Conservation (phyloP, 2,888 invertebrate species). For the Drosophila melanocephala region DNA sequence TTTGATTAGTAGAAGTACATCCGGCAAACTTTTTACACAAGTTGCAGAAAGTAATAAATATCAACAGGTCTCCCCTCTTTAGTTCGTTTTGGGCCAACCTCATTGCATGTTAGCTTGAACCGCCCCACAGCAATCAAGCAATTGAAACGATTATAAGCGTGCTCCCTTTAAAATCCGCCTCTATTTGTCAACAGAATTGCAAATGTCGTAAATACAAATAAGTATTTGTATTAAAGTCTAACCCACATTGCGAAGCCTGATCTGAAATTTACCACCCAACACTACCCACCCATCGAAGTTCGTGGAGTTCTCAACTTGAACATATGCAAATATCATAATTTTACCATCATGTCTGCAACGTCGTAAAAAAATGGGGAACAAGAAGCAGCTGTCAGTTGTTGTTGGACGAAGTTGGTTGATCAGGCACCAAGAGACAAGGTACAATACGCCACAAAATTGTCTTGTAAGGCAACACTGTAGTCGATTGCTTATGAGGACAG, state of each 20-base stretch:
- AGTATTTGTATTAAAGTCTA: constrained; percentile 55
- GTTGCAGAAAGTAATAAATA: neutral
- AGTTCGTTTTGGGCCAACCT: constrained; percentile 6
- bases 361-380: constrained; percentile 41
- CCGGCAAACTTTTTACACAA: neutral
- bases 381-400: constrained; percentile 48
- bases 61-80: constrained; percentile 44
- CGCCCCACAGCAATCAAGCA: constrained; percentile 57
- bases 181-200: constrained; percentile 70
- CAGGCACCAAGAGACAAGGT: constrained; percentile 7
- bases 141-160: constrained; percentile 68
- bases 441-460: constrained; percentile 57
- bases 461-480: constrained; percentile 39
- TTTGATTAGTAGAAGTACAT: neutral
- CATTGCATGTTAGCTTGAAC: constrained; percentile 47
- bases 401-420: constrained; percentile 3
- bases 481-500: constrained; percentile 69
- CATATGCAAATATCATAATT: constrained; percentile 78
- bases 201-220: constrained; percentile 67
- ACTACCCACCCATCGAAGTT: constrained; percentile 8
- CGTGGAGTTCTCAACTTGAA: constrained; percentile 59
- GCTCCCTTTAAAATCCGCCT: constrained; percentile 27
- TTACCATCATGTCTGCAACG: constrained; percentile 60
- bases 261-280: constrained; percentile 1
- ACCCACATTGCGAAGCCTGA: constrained; percentile 30